Percentiles rank a stretch among this genome's conserved stretches.
Conservation (phyloP, 2,888 invertebrate species). For the Philereme vetulata region DNA sequence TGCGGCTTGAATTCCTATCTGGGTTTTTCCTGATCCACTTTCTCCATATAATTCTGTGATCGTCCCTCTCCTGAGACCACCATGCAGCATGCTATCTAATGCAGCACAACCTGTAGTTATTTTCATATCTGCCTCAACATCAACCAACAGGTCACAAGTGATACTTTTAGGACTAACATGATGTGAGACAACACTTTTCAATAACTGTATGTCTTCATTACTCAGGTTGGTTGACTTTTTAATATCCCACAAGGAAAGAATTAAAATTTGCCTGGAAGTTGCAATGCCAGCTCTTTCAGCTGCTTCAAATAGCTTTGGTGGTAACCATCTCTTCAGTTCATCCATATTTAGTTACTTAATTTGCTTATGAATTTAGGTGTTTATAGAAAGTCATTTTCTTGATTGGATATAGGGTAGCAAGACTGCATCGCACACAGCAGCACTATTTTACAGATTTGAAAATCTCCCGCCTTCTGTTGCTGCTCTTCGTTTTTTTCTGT, state of each 20-base stretch:
- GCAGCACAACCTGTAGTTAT: slow-evolving; percentile 82
- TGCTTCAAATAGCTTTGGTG: slow-evolving; percentile 57
- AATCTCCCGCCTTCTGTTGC: too few species aligned
- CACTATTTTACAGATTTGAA: too few species aligned
- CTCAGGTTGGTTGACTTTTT: slow-evolving; percentile 65
- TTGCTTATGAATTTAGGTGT: neutral
- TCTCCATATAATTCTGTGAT: slow-evolving; percentile 92
- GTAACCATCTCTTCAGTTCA: slow-evolving; percentile 46
- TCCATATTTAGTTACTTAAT: slow-evolving; percentile 22
- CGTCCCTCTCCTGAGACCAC: slow-evolving; percentile 87
- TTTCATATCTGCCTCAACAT: slow-evolving; percentile 40
- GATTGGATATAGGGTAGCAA: neutral
- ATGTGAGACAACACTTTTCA: slow-evolving; percentile 60
- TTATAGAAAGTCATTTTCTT: neutral
- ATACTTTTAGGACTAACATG: slow-evolving; percentile 48
- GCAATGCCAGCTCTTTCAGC: slow-evolving; percentile 63
- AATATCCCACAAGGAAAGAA: slow-evolving; percentile 64
- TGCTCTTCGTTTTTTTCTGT: too few species aligned
- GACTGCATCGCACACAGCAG: too few species aligned
- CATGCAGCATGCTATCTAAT: slow-evolving; percentile 85
- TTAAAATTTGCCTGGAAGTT: slow-evolving; percentile 62
- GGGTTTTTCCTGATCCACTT: slow-evolving; percentile 92
- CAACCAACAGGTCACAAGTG: slow-evolving; percentile 47
- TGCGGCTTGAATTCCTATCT: slow-evolving; percentile 89
- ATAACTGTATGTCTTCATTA: slow-evolving; percentile 56